Conservation (phyloP, 2,113 vertebrate genomes). For the Petrocephalus microphthalmus region DNA sequence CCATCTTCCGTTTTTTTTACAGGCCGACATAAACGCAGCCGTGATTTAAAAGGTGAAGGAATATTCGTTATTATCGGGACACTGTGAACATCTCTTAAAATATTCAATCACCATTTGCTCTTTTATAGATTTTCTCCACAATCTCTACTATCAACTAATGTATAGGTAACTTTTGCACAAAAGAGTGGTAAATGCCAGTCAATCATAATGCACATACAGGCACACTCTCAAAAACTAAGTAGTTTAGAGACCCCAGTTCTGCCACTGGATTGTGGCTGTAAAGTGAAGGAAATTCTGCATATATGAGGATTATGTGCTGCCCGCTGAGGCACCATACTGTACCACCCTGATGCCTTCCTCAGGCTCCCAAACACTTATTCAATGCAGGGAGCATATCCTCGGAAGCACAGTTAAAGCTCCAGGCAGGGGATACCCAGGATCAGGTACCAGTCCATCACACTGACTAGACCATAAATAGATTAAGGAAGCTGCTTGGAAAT, state of each 20-base stretch:
- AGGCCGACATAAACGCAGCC: neutral
- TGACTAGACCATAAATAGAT: neutral
- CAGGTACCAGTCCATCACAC: neutral
- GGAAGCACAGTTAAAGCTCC: neutral
- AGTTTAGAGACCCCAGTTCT: neutral
- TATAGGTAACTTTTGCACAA: neutral
- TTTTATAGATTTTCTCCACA: neutral
- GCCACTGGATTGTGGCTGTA: neutral
- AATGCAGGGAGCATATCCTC: neutral
- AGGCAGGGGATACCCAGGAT: neutral
- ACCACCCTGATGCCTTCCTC: neutral
- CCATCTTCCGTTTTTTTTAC: neutral
- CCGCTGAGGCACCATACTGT: neutral
- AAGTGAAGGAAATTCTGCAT: neutral
- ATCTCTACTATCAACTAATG: neutral
- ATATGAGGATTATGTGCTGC: neutral
- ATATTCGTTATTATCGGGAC: neutral
- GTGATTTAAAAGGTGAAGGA: neutral
- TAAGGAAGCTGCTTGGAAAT: neutral
- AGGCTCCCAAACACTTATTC: neutral
- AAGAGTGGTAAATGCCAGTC: neutral
- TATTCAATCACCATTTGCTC: neutral
- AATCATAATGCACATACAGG: neutral
- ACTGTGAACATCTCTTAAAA: neutral
- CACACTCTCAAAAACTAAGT: neutral